Percentiles rank a stretch among this genome's conserved stretches.
Evolutionary conservation across 2,113 vertebrate species (phyloP).

Genomic region (Rhinopomastus cyanomelas): DNA sequence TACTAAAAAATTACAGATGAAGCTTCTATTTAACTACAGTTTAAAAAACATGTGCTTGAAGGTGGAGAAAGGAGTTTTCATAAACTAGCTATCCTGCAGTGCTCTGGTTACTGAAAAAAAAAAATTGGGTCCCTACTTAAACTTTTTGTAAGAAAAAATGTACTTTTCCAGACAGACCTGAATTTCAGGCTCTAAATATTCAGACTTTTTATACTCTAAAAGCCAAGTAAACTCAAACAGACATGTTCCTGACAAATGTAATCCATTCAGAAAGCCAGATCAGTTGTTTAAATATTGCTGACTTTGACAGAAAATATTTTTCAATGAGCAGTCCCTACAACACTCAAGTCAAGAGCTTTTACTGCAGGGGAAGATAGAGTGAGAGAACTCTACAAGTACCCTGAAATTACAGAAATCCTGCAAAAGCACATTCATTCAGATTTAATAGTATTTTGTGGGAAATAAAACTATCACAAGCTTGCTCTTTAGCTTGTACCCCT

Average conservation of each 20-base stretch:
- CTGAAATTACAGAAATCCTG: constrained; percentile 11
- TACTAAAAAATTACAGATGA: background rate
- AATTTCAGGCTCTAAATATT: constrained; percentile 43
- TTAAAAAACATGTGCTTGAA: background rate
- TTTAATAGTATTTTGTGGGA: constrained; percentile 23
- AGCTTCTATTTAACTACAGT: background rate
- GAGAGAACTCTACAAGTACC: background rate
- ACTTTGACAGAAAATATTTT: background rate
- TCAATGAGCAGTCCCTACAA: background rate
- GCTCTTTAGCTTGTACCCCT: background rate
- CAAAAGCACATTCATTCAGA: background rate
- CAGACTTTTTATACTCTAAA: constrained; percentile 9
- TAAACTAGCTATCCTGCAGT: background rate
- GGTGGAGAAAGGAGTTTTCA: background rate
- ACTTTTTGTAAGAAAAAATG: constrained; percentile 1
- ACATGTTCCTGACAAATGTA: constrained; percentile 38
- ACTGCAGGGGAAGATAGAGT: background rate
- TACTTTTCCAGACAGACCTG: constrained; percentile 24
- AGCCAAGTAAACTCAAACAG: constrained; percentile 38
- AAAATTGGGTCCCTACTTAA: background rate
- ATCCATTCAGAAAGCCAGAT: constrained; percentile 38
- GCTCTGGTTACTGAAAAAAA: background rate
- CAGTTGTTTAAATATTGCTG: constrained; percentile 49
- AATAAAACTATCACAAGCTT: background rate
- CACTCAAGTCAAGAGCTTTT: background rate